Evolutionary conservation across 1,140 invertebrate genomes (phyloP).

Genomic region (Aleiodes sp.): DNA sequence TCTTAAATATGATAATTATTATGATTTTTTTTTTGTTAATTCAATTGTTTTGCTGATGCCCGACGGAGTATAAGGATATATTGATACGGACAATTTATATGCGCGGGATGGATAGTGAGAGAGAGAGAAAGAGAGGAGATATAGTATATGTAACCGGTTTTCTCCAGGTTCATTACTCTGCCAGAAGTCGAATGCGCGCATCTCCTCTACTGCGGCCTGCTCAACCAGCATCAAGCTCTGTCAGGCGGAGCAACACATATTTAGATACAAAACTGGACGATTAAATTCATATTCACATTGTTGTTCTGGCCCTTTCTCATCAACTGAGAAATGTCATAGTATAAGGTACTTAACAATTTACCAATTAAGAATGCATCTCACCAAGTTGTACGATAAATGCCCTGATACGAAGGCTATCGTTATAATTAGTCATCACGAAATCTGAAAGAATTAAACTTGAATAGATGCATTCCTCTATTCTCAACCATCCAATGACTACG

Average conservation of each 20-base stretch:
- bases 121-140: conserved; percentile 31
- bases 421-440: too few relatives aligned
- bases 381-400: too few relatives aligned
- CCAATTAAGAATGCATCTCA: too few relatives aligned
- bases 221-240: conserved; percentile 41
- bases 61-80: conserved; percentile 16
- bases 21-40: background rate
- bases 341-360: too few relatives aligned
- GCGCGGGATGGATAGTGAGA: conserved; percentile 22
- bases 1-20: too few relatives aligned
- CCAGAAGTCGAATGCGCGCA: conserved; percentile 49
- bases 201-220: conserved; percentile 62
- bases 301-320: too few relatives aligned
- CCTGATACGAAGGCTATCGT: too few relatives aligned
- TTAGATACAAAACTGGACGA: background rate
- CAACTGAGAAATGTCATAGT: too few relatives aligned
- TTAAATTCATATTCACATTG: too few relatives aligned
- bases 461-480: too few relatives aligned
- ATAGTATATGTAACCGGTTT: conserved; percentile 62
- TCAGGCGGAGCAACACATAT: background rate
- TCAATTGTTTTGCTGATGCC: background rate
- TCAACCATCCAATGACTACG: too few relatives aligned
- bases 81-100: conserved; percentile 18
- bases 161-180: conserved; percentile 64
- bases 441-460: too few relatives aligned